Evolutionary conservation across 2,113 vertebrate genomes (phyloP).

Genomic region (Hyaena hyaena): DNA sequence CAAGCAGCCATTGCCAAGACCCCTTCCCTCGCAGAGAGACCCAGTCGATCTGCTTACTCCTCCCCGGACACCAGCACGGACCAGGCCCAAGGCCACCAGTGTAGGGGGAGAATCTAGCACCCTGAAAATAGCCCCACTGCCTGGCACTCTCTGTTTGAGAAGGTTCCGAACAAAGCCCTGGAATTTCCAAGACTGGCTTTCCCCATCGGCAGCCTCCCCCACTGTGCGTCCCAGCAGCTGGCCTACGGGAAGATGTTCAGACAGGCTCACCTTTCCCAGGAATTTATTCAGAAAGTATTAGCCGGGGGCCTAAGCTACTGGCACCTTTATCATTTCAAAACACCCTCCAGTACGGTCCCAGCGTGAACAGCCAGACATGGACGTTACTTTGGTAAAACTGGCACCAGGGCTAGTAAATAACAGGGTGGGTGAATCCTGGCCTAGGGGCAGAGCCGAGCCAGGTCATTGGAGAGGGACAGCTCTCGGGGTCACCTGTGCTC

Average conservation of each 20-base stretch:
- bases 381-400: constrained; percentile 7
- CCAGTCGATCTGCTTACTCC: not conserved
- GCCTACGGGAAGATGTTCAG: constrained; percentile 34
- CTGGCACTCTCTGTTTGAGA: not conserved
- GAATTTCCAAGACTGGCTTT: not conserved
- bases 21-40: not conserved
- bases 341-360: not conserved
- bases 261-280: constrained; percentile 12
- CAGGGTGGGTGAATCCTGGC: not conserved
- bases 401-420: not conserved
- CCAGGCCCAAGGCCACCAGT: not conserved
- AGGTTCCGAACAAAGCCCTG: not conserved
- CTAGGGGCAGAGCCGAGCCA: not conserved
- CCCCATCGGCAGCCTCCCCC: not conserved
- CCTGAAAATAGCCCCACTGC: not conserved
- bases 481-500: not conserved
- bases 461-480: not conserved
- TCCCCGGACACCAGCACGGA: not conserved
- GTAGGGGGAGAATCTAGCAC: not conserved
- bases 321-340: not conserved
- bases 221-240: not conserved
- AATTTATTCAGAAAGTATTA: constrained; percentile 56
- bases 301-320: not conserved
- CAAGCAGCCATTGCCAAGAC: not conserved
- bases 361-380: not conserved